phyloP scores from a whole-genome alignment of 2,797 vertebrate genomes.

The Euthynnus affinis region DNA sequence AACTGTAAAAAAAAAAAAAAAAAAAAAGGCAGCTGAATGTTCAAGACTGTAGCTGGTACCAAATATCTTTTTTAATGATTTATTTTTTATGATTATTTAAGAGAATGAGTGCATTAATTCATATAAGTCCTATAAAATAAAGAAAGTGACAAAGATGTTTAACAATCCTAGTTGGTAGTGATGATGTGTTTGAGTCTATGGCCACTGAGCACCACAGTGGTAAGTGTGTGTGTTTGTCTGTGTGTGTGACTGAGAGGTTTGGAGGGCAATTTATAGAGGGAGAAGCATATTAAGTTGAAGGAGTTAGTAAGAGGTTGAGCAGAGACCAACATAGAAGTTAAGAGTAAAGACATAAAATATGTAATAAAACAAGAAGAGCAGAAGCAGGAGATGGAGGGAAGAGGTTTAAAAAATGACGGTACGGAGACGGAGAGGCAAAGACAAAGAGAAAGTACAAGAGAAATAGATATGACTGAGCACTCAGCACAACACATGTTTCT shows the following conservation, averaged over 20 bases:
- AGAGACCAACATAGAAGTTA: not conserved
- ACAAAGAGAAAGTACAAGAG: not conserved
- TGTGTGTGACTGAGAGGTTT: slow-evolving; percentile 4
- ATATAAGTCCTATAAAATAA: not conserved
- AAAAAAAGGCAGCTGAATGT: not conserved
- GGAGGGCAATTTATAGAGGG: not conserved
- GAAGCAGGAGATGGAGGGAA: not conserved
- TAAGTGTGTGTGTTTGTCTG: not conserved
- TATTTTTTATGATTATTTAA: too few relatives aligned
- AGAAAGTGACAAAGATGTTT: not conserved
- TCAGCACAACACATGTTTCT: slow-evolving; percentile 49
- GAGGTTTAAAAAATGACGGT: slow-evolving; percentile 10
- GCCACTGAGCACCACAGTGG: not conserved
- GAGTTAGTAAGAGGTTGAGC: slow-evolving; percentile 11
- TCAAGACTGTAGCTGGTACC: not conserved
- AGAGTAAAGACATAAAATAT: not conserved
- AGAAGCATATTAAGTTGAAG: not conserved
- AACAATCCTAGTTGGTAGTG: not conserved
- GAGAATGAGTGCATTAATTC: too few relatives aligned
- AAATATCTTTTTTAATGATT: not conserved
- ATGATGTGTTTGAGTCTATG: not conserved
- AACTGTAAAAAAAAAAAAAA: too few relatives aligned
- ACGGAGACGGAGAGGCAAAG: slow-evolving; percentile 9
- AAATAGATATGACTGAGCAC: slow-evolving; percentile 47
- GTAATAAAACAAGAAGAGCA: not conserved